These are phyloP conservation scores for Blomia tropicalis DNA, from an alignment of 2,888 invertebrate genomes.

Conservation along the genomic window DNA sequence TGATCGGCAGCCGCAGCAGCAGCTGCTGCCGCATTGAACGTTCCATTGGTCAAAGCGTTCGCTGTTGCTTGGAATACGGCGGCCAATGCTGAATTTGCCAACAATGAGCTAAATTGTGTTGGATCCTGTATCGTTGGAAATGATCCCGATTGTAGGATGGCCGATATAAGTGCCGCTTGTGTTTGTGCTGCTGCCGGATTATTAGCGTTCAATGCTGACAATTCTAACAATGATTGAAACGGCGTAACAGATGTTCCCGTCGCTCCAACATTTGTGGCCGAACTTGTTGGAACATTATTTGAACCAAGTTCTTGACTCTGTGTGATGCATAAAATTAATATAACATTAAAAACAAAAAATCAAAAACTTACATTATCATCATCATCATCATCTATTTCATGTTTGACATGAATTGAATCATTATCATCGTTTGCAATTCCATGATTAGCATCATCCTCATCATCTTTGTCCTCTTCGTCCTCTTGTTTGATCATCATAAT, in stretches of 20 bases:
- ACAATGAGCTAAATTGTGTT: neutral
- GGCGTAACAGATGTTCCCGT: neutral
- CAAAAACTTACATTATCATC: neutral
- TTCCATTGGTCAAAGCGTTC: neutral
- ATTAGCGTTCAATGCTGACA: neutral
- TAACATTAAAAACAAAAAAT: neutral
- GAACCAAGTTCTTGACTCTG: neutral
- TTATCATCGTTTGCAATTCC: too few species aligned
- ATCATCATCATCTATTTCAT: neutral
- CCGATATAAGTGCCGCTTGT: constrained; percentile 8
- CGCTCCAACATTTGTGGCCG: neutral
- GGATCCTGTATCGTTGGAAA: constrained; percentile 8
- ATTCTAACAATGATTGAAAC: constrained; percentile 1
- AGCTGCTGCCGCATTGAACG: neutral
- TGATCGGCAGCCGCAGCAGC: neutral
- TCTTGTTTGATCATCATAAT: neutral
- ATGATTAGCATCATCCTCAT: too few species aligned
- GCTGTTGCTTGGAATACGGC: constrained; percentile 2
- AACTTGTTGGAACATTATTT: neutral
- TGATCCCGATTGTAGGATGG: constrained; percentile 3
- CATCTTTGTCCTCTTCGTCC: too few species aligned
- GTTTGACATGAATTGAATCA: too few species aligned
- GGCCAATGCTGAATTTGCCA: neutral
- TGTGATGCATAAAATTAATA: neutral
- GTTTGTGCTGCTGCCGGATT: constrained; percentile 5